Evolutionary conservation across 2,797 vertebrate genomes (phyloP).

Genomic region (Coranthus polyacanthus): DNA sequence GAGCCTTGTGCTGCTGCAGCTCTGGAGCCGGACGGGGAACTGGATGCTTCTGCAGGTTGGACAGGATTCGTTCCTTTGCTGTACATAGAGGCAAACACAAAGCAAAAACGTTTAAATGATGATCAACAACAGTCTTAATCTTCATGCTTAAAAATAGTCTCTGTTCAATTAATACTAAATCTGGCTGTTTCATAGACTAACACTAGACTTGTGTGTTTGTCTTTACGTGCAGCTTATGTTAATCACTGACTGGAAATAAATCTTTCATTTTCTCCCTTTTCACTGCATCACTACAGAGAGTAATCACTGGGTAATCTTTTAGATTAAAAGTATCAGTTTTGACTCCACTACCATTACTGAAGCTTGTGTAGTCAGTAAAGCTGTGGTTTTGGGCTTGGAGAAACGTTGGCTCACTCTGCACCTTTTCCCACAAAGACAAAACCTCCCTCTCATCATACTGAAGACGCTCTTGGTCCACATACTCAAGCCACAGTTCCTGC

Average conservation of each 20-base stretch:
- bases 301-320: background rate
- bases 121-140: background rate
- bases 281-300: background rate
- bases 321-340: background rate
- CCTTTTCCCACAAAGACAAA: slow-evolving; percentile 88
- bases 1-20: slow-evolving; percentile 85
- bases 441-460: slow-evolving; percentile 91
- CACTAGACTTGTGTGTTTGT: background rate
- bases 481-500: slow-evolving; percentile 96
- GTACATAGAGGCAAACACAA: slow-evolving; percentile 39
- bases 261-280: background rate
- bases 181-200: too few relatives aligned
- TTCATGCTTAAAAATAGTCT: too few relatives aligned
- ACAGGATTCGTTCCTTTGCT: slow-evolving; percentile 92
- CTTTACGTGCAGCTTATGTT: background rate
- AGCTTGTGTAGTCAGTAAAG: slow-evolving; percentile 87
- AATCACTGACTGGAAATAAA: too few relatives aligned
- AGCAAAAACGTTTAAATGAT: slow-evolving; percentile 4
- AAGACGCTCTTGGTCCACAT: slow-evolving; percentile 91
- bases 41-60: slow-evolving; percentile 91
- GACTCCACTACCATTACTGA: slow-evolving; percentile 85
- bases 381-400: slow-evolving; percentile 74
- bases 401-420: slow-evolving; percentile 87
- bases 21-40: slow-evolving; percentile 83
- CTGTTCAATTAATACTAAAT: too few relatives aligned